Base-by-base conservation (phyloP, 2,888 invertebrate genomes). In the Melieria omissa region DNA sequence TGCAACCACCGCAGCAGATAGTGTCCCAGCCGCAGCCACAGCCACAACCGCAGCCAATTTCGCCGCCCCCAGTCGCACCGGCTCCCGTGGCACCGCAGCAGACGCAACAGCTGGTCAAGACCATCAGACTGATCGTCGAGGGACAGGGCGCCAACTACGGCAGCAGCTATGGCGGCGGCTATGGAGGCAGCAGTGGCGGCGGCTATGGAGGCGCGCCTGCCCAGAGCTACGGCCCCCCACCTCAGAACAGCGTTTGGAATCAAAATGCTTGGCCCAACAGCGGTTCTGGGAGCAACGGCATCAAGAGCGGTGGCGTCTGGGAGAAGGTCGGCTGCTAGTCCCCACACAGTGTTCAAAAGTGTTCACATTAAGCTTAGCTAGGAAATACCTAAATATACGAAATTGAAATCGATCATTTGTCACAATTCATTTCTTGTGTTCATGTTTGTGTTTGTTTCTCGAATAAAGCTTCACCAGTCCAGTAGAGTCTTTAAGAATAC, bases 311-410 rank as follows among this genome's bases (percentile, higher is more conserved):
- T 49, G 82, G 82, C 75, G 79, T 82, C 74, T 81, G 78, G 74
- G 84, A 84, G 76, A 82, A 82, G 70, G 70, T 84, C 52, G 82
- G 83, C 71, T 82, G 82, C 71, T 82, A 83, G 52, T 57, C 41
- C 1, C 29, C 29, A 3, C 29, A 29, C 29, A 29, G 29, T 29
- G n/a, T n/a, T n/a, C 12, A 7, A 3, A 44, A 52, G 29, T 29
- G 52, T 52, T 52, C 14, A 10, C 41, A 16, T 1, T 41, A 58
- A 58, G 29, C 6, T 52, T 52, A 49, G 49, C 12, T 9, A 10
- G 12, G 9, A 49, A 49, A 49, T 49, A 49, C 4, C 7, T 58
- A n/a, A n/a, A n/a, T n/a, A 29, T 14, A 14, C 58, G 29, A 29
- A 29, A 29, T 29, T 29, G 29, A 29, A 29, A 29, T 29, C 29